Base-by-base conservation (phyloP, 2,888 invertebrate genomes). In the Sisyra terminalis region DNA sequence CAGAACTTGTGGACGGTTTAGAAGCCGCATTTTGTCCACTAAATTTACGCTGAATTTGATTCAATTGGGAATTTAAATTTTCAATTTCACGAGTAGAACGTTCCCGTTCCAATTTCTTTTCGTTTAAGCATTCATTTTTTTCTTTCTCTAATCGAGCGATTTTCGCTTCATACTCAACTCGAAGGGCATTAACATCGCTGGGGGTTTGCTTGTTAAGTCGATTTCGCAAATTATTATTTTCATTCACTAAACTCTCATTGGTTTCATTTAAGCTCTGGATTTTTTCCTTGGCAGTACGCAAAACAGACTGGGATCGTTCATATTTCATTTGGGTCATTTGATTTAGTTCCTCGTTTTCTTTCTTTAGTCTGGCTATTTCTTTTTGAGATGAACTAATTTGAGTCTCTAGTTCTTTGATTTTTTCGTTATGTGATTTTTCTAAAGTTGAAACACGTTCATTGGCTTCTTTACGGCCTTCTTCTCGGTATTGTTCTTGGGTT, bases 271-370 rank as follows among this genome's bases (percentile, higher is more conserved):
- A 59, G 47, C 72, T 74, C 52, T 78, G 73, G 46, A 85, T 83
- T 54, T 79, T 76, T 44, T 71, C 74, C 55, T 83, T 78, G 1
- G 84, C 81, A 51, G 78, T 81, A 53, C 79, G 79, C 30, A 84
- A 66, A 7, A 84, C 67, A 44, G 56, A 58, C 42, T 66, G 62
- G 42, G 65, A 64, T 40, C 64, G 52, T 45, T 66, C 64, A 44
- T 66, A 66, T 45, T 65, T 64, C 35, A 65, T 65, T 41, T 56
- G 50, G 36, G 58, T 59, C 9, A 55, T 52, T 30, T 59, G 57
- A 50, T 65, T 64, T 40, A 67, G 50, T 36, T 51, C 50, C 44
- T 62, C 64, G 43, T 63, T 64, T 52, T 69, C 66, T 47, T 61
- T 66, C 59, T 73, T 59, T 53, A 69, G 57, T 55, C 67, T 64